Evolutionary conservation across 2,797 vertebrate species (phyloP), one percentile per base, ranked within the genome.

Genomic region (Bothrops alternatus): DNA sequence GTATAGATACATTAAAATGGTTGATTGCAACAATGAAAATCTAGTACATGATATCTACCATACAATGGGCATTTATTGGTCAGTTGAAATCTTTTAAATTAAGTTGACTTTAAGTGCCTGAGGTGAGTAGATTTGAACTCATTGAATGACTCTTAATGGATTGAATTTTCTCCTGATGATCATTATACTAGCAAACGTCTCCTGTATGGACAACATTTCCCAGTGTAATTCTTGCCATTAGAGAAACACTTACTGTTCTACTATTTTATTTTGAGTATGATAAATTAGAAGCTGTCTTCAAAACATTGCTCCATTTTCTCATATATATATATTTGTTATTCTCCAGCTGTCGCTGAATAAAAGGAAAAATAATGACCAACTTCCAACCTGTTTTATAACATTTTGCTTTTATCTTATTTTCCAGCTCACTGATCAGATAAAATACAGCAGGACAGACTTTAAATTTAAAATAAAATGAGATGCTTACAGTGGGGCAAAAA

Each of bases 361-460:
- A 90, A 6, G 20, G 7, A 86, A 60, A 42, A 90, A 89, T 86
- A 86, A 12, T 23, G 55, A 42, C 12, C 0, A 11, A 90, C 90
- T 94, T n/a, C 95, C 1, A 0, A 93, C 6, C 65, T 94, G 86
- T 47, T 93, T 78, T 92, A 69, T 90, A 88, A 53, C 73, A 82
- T 58, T 94, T 93, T 91, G 4, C 6, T 86, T 95, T 94, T 92
- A 3, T 94, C 28, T 88, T 86, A 37, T 91, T 91, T 96, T 95
- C 94, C 69, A 94, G 89, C 69, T 82, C 26, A 11, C 92, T 92
- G 32, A 14, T 93, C 12, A 87, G 53, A 47, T 90, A 32, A 90
- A 85, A 69, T 90, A 12, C 55, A 88, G 78, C 86, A 88, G 82
- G 56, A 47, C 3, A 1, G 53, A 63, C 85, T 60, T 69, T 86